Conservation (phyloP, 2,797 vertebrate species). For the Urocyon cinereoargenteus region DNA sequence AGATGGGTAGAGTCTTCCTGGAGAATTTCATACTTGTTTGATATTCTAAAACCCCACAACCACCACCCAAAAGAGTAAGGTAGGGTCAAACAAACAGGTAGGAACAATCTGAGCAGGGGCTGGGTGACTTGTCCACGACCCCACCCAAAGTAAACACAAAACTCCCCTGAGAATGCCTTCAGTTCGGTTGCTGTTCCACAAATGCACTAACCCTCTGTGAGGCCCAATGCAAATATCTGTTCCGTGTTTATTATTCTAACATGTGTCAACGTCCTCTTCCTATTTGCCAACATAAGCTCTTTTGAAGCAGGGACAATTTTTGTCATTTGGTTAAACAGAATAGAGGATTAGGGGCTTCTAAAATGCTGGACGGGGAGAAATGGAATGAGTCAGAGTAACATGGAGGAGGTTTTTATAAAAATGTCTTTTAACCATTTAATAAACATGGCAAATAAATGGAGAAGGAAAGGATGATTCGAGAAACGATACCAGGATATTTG, state of each 20-base stretch:
- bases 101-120: not conserved
- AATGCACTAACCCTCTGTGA: not conserved
- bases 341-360: not conserved
- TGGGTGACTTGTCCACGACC: not conserved
- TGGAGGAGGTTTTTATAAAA: not conserved
- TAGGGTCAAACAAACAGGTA: constrained; percentile 5
- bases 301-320: constrained; percentile 21
- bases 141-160: constrained; percentile 62
- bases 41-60: constrained; percentile 29
- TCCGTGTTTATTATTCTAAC: constrained; percentile 62
- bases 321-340: constrained; percentile 52
- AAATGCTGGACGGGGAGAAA: not conserved
- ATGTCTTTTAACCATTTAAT: constrained; percentile 18
- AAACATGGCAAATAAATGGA: not conserved
- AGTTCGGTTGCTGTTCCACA: not conserved
- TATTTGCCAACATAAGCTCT: constrained; percentile 53
- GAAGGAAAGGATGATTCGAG: not conserved
- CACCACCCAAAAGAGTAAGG: constrained; percentile 27
- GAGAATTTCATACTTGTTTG: not conserved
- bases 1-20: not conserved
- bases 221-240: constrained; percentile 54
- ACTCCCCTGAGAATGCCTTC: not conserved
- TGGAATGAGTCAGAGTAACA: not conserved
- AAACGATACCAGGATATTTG: not conserved
- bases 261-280: not conserved